Percentiles rank a stretch among this genome's conserved stretches.
Evolutionary conservation across 2,888 invertebrate species (phyloP).

Genomic region (Hydrotaea diabolus): DNA sequence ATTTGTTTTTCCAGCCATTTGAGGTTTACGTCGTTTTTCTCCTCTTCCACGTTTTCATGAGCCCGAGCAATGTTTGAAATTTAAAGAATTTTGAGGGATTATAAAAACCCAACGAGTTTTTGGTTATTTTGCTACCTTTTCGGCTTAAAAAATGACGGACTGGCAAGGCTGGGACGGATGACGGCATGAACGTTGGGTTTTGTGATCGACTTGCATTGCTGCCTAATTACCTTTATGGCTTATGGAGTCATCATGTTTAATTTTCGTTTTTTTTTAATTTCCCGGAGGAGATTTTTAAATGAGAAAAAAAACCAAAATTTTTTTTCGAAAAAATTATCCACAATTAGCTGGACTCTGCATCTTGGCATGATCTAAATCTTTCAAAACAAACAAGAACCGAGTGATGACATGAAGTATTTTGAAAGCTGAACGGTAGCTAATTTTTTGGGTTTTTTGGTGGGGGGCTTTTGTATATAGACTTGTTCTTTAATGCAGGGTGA

Average conservation of each 20-base stretch:
- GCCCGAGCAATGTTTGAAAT: not conserved
- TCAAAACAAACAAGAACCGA: not conserved
- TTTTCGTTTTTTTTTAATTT: not conserved
- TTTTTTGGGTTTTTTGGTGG: no score
- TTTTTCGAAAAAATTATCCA: constrained; percentile 15
- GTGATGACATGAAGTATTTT: constrained; percentile 9
- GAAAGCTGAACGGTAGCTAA: no score
- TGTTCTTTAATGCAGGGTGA: no score
- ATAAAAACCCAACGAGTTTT: constrained; percentile 19
- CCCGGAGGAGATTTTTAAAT: not conserved
- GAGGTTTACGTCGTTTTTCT: not conserved
- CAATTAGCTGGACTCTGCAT: not conserved
- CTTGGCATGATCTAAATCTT: constrained; percentile 27
- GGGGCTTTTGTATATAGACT: no score
- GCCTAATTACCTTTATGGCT: constrained; percentile 40
- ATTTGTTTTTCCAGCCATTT: constrained; percentile 58
- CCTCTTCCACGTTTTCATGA: no score
- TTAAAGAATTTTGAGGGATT: constrained; percentile 30
- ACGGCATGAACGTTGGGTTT: constrained; percentile 16
- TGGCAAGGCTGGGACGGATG: no score
- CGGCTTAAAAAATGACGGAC: constrained; percentile 2
- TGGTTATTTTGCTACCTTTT: constrained; percentile 12
- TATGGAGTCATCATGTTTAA: constrained; percentile 48
- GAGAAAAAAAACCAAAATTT: not conserved
- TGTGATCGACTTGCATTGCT: constrained; percentile 52